Base-by-base conservation (phyloP, 2,888 invertebrate genomes). In the Cheilosia soror region DNA sequence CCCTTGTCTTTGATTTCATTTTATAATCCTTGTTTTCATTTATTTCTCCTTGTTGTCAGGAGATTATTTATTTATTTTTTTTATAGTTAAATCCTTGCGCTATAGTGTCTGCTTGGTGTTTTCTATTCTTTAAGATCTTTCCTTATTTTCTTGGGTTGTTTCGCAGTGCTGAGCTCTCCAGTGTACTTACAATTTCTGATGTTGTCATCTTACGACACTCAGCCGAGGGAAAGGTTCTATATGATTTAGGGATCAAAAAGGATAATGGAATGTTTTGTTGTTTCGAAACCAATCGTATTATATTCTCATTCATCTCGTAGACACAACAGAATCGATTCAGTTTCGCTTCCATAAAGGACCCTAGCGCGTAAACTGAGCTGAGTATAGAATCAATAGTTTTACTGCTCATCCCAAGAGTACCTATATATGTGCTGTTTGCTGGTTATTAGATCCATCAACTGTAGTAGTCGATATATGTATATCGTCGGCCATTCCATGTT, bases 201-300 rank as follows among this genome's bases (percentile, higher is more conserved):
- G 68, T 62, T 69, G 69, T 60, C 55, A 9, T 60, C 66, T 73
- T 66, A 60, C 49, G 65, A 75, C 65, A 75, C 75, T 53, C 37
- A 42, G 6, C 40, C 63, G 63, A 65, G 25, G 63, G 65, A 58
- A 49, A 57, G 49, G 20, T 33, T 20, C 31, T 76, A 31, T 72
- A 77, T 78, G 82, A 77, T 77, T 82, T 66, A 66, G 53, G 77
- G 65, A 81, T 69, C 57, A 81, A 65, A 69, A 63, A 69, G 73
- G 66, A 80, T 68, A 60, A 69, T 60, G 66, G 72, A 78, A 72
- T 71, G 40, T 76, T 58, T 49, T 76, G 58, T 76, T 60, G 65
- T 69, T 58, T 65, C 62, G 42, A 81, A 76, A 63, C 42, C 69
- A 76, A 81, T 82, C 71, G 66, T 77, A 71, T 76, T 81, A 71